A percentile compares a stretch with the other conserved stretches of the same genome.
Conservation (phyloP, 2,797 vertebrate species). For the Tinamus major region DNA sequence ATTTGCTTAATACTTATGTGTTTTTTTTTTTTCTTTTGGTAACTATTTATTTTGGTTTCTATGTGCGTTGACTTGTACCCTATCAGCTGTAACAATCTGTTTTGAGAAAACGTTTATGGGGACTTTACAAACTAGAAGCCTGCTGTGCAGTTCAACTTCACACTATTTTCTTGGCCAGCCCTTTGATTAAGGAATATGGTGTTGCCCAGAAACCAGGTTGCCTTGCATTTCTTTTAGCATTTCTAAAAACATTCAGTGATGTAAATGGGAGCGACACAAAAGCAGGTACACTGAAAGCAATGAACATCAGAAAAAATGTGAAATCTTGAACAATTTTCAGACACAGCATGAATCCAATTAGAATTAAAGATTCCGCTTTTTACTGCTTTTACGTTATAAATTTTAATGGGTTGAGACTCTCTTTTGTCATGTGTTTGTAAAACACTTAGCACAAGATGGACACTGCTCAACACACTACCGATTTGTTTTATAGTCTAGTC, state of each 20-base stretch:
- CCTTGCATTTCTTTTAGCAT: neutral
- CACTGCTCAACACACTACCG: neutral
- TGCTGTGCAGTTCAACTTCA: neutral
- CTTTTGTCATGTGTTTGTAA: neutral
- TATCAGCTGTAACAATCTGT: neutral
- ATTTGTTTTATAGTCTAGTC: neutral
- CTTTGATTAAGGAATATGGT: neutral
- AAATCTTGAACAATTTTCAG: neutral
- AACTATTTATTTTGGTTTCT: slow-evolving; percentile 43
- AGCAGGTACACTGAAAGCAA: neutral
- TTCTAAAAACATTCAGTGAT: neutral
- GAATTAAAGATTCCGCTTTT: neutral
- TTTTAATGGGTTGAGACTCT: neutral
- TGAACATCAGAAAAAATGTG: neutral
- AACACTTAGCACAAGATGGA: neutral
- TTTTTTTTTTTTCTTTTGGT: neutral
- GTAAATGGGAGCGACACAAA: neutral
- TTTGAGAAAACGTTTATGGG: slow-evolving; percentile 36
- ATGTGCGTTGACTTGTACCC: neutral
- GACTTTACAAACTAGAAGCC: slow-evolving; percentile 21
- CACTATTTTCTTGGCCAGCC: neutral
- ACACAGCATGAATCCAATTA: neutral
- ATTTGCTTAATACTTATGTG: neutral
- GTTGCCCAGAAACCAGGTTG: neutral
- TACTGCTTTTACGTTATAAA: neutral